Conservation (phyloP, 2,797 vertebrate species). For the Octomys mimax region DNA sequence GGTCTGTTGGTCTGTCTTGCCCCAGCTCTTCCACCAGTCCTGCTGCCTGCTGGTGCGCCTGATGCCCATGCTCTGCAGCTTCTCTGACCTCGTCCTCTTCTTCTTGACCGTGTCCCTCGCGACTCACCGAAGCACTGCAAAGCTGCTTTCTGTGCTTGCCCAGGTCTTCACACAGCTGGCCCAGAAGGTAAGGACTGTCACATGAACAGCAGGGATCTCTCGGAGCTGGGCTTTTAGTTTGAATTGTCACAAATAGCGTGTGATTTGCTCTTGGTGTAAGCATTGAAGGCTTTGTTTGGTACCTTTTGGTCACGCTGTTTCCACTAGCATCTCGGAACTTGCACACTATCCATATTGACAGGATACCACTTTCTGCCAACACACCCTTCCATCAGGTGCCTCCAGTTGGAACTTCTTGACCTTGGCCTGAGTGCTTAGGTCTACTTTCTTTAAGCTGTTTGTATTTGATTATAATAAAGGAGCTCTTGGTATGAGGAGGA, state of each 20-base stretch:
- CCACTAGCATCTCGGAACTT: conserved; percentile 21
- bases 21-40: conserved; percentile 92
- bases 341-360: background rate
- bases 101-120: conserved; percentile 93
- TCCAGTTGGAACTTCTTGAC: background rate
- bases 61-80: conserved; percentile 94
- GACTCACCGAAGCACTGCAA: conserved; percentile 95
- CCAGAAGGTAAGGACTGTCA: conserved; percentile 92
- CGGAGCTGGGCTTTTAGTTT: conserved; percentile 9
- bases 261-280: background rate
- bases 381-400: background rate
- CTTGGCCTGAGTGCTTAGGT: background rate
- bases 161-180: conserved; percentile 96
- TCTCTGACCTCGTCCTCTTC: conserved; percentile 94
- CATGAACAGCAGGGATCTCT: background rate
- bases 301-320: conserved; percentile 21
- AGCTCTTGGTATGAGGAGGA: background rate
- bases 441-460: background rate
- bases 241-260: background rate
- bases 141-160: conserved; percentile 95
- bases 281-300: background rate
- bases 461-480: background rate
- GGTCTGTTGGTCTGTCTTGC: conserved; percentile 30
- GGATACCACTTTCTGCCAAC: background rate
- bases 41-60: conserved; percentile 93